Evolutionary conservation across 2,797 vertebrate species (phyloP).

Genomic region (Manis crassicaudata): DNA sequence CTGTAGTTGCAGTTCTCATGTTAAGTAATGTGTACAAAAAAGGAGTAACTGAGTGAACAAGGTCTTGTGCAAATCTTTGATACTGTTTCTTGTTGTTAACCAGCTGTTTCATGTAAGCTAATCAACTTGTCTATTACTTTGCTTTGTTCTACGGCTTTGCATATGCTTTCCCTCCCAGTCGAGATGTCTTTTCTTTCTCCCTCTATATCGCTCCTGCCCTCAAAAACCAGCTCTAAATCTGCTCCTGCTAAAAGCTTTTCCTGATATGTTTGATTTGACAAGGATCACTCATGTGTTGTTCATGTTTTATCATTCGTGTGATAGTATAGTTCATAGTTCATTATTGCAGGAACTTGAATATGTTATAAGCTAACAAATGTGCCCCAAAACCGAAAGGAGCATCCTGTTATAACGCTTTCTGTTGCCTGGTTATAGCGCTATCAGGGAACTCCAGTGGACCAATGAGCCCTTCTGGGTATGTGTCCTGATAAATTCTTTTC

Average conservation of each 20-base stretch:
- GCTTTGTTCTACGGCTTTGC: slow-evolving; percentile 12
- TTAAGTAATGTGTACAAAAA: not conserved
- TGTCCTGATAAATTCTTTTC: not conserved
- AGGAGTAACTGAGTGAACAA: not conserved
- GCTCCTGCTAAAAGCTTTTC: not conserved
- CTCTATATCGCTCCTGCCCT: not conserved
- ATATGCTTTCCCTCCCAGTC: not conserved
- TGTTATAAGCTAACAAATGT: not conserved
- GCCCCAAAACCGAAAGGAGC: not conserved
- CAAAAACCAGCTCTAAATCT: not conserved
- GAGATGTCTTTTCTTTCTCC: not conserved
- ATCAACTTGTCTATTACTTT: not conserved
- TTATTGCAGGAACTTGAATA: slow-evolving; percentile 29
- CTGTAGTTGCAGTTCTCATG: not conserved
- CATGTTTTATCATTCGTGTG: not conserved
- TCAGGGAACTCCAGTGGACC: not conserved
- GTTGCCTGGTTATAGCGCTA: not conserved
- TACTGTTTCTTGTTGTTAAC: not conserved
- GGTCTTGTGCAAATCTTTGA: not conserved
- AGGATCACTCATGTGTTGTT: not conserved
- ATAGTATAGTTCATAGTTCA: not conserved
- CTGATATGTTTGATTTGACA: not conserved
- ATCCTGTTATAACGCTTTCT: not conserved
- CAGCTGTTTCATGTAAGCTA: not conserved
- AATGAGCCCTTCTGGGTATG: not conserved